Conservation (phyloP, 2,888 invertebrate species). For the Nycteola revayana region DNA sequence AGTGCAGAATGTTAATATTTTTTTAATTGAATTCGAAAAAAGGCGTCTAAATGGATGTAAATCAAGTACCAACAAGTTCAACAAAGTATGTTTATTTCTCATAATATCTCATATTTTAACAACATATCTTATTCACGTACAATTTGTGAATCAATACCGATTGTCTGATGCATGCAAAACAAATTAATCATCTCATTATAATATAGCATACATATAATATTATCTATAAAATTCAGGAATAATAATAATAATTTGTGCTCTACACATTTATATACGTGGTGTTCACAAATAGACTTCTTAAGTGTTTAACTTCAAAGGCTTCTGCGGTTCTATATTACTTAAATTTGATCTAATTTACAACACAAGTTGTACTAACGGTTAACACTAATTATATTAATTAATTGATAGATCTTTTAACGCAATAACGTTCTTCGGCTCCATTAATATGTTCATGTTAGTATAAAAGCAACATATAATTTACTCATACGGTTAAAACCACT, state of each 20-base stretch:
- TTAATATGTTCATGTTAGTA: constrained; percentile 25
- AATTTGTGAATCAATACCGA: constrained; percentile 44
- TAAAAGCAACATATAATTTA: constrained; percentile 15
- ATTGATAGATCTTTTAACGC: constrained; percentile 13
- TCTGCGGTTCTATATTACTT: constrained; percentile 12
- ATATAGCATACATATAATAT: constrained; percentile 29
- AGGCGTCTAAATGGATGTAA: no score
- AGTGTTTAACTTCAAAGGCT: constrained; percentile 31
- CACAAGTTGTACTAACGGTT: background rate
- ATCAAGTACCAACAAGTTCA: constrained; percentile 33
- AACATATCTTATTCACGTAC: constrained; percentile 55
- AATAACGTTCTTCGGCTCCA: constrained; percentile 8
- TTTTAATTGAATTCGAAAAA: no score
- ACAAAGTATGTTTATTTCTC: constrained; percentile 54
- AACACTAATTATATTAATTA: constrained; percentile 10
- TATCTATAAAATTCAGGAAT: constrained; percentile 28
- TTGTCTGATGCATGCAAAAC: constrained; percentile 52
- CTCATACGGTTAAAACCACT: constrained; percentile 29
- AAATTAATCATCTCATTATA: constrained; percentile 38
- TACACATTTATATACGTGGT: constrained; percentile 33
- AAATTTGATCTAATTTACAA: constrained; percentile 14
- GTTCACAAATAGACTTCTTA: constrained; percentile 28
- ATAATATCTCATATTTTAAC: constrained; percentile 57
- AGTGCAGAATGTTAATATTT: no score
- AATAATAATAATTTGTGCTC: constrained; percentile 42